Percentiles rank a stretch among this genome's conserved stretches.
These are phyloP conservation scores for Merops nubicus DNA, from an alignment of 2,113 vertebrate species.

Conservation along the genomic window DNA sequence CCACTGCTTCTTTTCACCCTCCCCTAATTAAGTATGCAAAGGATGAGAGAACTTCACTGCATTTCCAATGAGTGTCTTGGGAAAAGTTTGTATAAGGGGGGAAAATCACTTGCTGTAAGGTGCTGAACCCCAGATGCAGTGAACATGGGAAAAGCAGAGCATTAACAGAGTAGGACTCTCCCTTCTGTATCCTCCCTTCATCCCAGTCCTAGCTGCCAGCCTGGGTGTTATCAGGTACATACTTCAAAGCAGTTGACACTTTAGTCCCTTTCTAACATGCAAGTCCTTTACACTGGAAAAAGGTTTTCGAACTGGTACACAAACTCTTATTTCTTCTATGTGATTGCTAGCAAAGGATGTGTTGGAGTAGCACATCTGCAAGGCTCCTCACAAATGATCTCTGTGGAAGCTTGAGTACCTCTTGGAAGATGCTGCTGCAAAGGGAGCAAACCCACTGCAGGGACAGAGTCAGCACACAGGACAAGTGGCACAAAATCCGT, in stretches of 20 bases:
- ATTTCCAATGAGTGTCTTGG: background rate
- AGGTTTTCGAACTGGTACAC: background rate
- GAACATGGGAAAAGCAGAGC: background rate
- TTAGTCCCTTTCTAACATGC: background rate
- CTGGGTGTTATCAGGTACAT: background rate
- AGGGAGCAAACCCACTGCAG: conserved; percentile 75
- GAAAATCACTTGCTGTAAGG: background rate
- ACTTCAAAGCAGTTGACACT: background rate
- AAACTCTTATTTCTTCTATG: background rate
- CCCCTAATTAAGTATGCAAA: background rate
- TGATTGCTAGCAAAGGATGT: background rate
- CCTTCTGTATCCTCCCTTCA: background rate
- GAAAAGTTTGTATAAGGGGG: background rate
- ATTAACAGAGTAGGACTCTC: background rate
- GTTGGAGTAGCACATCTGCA: background rate
- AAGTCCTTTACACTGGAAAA: background rate
- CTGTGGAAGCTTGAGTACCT: conserved; percentile 64
- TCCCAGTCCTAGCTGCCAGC: background rate
- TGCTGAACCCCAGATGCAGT: background rate
- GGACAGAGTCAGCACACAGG: conserved; percentile 70
- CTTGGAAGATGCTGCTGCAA: conserved; percentile 71
- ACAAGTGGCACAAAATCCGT: conserved; percentile 70
- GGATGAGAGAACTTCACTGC: background rate
- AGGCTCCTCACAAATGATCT: background rate
- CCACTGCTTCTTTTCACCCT: background rate